A percentile compares a stretch with the other conserved stretches of the same genome.
These are phyloP conservation scores for Lophius piscatorius DNA, from an alignment of 2,113 vertebrate genomes.

Conservation along the genomic window DNA sequence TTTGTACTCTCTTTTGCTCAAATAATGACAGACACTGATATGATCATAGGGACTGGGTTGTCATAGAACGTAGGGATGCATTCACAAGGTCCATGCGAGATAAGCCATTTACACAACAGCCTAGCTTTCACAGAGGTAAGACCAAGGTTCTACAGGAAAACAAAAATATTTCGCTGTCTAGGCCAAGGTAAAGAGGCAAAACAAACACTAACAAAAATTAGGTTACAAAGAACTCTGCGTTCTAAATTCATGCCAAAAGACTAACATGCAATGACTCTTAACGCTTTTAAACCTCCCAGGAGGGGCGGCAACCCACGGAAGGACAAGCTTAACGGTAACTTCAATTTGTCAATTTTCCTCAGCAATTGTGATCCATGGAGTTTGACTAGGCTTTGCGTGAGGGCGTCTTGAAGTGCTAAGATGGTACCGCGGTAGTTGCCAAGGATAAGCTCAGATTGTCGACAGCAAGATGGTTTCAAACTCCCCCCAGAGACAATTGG, in stretches of 20 bases:
- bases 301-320: slow-evolving; percentile 42
- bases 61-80: slow-evolving; percentile 70
- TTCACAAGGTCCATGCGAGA: slow-evolving; percentile 78
- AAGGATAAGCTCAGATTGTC: slow-evolving; percentile 69
- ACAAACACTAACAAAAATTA: slow-evolving; percentile 73
- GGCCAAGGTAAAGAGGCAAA: slow-evolving; percentile 66
- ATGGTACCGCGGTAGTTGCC: slow-evolving; percentile 75
- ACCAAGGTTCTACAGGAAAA: slow-evolving; percentile 73
- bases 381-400: slow-evolving; percentile 46
- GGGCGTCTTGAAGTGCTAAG: slow-evolving; percentile 61
- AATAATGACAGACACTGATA: slow-evolving; percentile 76
- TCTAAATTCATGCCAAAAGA: slow-evolving; percentile 80
- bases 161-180: slow-evolving; percentile 67
- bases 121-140: slow-evolving; percentile 76
- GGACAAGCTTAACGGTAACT: slow-evolving; percentile 58
- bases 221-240: slow-evolving; percentile 74
- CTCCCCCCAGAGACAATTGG: slow-evolving; percentile 56
- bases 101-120: slow-evolving; percentile 77
- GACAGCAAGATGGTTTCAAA: slow-evolving; percentile 71
- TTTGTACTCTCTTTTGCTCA: slow-evolving; percentile 73
- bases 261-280: slow-evolving; percentile 77
- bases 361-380: slow-evolving; percentile 47
- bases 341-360: slow-evolving; percentile 51
- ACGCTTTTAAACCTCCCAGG: slow-evolving; percentile 63
- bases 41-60: slow-evolving; percentile 63